phyloP scores from a whole-genome alignment of 2,797 vertebrate genomes.

The Premnoplex brunnescens region DNA sequence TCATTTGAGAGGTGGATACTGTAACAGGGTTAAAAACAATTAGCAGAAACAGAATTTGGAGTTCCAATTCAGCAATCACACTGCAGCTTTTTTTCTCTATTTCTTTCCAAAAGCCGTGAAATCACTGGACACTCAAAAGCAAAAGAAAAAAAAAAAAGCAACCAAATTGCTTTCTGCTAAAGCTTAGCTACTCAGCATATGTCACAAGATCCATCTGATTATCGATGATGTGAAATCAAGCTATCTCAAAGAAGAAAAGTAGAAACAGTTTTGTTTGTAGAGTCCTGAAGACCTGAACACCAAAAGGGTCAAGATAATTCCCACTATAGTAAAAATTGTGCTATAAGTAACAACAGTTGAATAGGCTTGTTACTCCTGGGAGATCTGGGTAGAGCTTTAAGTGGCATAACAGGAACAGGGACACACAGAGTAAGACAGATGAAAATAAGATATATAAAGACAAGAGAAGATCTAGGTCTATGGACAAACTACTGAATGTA shows the following conservation, averaged over 20 bases:
- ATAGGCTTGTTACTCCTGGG: background rate
- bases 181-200: background rate
- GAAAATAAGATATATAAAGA: background rate
- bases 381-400: background rate
- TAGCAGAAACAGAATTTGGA: background rate
- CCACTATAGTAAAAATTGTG: background rate
- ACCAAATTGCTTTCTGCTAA: background rate
- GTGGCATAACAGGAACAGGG: background rate
- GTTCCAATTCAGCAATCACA: background rate
- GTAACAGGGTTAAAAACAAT: background rate
- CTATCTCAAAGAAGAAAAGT: background rate
- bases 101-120: background rate
- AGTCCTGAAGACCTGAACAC: background rate
- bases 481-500: background rate
- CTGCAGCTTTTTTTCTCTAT: background rate
- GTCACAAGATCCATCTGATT: background rate
- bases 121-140: background rate
- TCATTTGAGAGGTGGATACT: background rate
- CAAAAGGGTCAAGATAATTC: background rate
- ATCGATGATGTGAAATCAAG: background rate
- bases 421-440: background rate
- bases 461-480: background rate
- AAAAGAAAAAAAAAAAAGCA: background rate
- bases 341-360: background rate
- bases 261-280: background rate